Percentiles rank a stretch among this genome's conserved stretches.
phyloP scores from a whole-genome alignment of 1,140 invertebrate species.

The Calephelis nemesis region DNA sequence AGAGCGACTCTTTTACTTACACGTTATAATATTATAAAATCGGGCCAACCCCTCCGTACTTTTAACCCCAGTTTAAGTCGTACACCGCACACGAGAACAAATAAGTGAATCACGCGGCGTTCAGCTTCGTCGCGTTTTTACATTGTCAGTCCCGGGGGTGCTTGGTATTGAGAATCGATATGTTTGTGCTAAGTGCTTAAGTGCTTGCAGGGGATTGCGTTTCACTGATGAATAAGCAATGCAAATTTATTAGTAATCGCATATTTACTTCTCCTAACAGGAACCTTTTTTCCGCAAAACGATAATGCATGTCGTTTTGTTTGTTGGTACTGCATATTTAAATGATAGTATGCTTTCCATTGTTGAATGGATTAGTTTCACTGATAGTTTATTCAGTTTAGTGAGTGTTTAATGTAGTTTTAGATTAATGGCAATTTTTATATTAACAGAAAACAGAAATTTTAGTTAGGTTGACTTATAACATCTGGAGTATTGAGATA shows the following conservation, averaged over 20 bases:
- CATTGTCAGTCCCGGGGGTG: slow-evolving; percentile 68
- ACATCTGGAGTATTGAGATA: no score
- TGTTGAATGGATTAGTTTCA: not conserved
- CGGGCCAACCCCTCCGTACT: slow-evolving; percentile 45
- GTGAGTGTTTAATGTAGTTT: no score
- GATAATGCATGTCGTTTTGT: slow-evolving; percentile 4
- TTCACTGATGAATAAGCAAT: slow-evolving; percentile 72
- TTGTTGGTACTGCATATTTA: not conserved
- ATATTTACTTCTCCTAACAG: slow-evolving; percentile 35
- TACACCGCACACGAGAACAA: slow-evolving; percentile 53
- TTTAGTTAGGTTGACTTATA: no score
- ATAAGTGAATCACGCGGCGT: slow-evolving; percentile 60
- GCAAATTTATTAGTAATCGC: slow-evolving; percentile 51
- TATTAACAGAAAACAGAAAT: no score
- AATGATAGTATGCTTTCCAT: not conserved
- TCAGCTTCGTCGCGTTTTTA: slow-evolving; percentile 64
- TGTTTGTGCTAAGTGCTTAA: slow-evolving; percentile 75
- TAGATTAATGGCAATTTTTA: no score
- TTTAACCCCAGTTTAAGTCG: slow-evolving; percentile 68
- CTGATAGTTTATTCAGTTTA: no score
- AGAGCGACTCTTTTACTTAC: slow-evolving; percentile 74
- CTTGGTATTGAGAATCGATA: slow-evolving; percentile 69
- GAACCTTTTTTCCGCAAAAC: slow-evolving; percentile 18
- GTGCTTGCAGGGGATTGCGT: slow-evolving; percentile 68
- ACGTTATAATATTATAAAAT: slow-evolving; percentile 74